Evolutionary conservation across 2,797 vertebrate genomes (phyloP).

Genomic region (Chrosomus eos): DNA sequence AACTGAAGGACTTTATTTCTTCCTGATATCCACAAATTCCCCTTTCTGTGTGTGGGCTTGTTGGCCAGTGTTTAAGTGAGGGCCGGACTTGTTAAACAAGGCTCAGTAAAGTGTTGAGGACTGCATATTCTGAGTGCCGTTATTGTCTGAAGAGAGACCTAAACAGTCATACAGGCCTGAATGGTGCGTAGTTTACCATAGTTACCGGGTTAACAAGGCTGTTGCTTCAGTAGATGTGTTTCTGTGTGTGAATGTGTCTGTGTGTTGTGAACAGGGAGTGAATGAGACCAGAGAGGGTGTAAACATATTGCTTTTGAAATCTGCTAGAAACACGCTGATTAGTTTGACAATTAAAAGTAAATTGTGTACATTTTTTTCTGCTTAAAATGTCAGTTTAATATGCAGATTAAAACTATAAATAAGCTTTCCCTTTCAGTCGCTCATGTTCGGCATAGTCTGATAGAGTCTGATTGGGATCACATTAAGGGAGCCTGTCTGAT

Average conservation of each 20-base stretch:
- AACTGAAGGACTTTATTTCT: neutral
- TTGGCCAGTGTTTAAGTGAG: slow-evolving; percentile 30
- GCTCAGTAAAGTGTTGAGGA: slow-evolving; percentile 52
- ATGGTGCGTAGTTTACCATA: slow-evolving; percentile 62
- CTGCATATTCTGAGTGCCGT: slow-evolving; percentile 67
- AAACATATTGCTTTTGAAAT: slow-evolving; percentile 8
- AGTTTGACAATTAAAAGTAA: neutral
- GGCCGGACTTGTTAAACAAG: slow-evolving; percentile 36
- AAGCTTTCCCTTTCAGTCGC: too few species aligned
- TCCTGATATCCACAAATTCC: slow-evolving; percentile 3
- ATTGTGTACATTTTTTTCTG: neutral
- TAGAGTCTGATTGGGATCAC: too few species aligned
- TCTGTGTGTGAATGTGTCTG: slow-evolving; percentile 51
- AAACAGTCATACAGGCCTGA: slow-evolving; percentile 59
- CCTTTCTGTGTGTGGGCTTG: slow-evolving; percentile 27
- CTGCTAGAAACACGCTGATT: neutral
- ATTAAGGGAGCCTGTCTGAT: too few species aligned
- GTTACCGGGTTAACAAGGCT: slow-evolving; percentile 62
- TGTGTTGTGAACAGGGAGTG: slow-evolving; percentile 20
- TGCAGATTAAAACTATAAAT: neutral
- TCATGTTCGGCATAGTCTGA: too few species aligned
- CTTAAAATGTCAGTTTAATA: neutral
- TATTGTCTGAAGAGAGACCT: slow-evolving; percentile 64
- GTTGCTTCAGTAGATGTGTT: slow-evolving; percentile 51
- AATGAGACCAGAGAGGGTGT: neutral